Evolutionary conservation across 2,113 vertebrate genomes (phyloP).

Genomic region (Martes martes): DNA sequence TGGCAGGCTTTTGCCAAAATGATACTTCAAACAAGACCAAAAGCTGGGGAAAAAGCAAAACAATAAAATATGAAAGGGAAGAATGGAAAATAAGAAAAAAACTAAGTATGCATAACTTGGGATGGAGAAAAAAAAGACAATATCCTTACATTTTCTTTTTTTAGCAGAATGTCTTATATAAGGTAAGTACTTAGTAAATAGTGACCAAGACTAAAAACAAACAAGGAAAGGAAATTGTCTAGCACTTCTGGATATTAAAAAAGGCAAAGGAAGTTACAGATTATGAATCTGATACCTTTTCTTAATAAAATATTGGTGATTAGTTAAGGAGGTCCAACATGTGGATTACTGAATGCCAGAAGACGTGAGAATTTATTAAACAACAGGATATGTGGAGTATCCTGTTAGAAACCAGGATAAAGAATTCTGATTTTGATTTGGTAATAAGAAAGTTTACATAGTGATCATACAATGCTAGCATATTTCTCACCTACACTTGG

Average conservation of each 20-base stretch:
- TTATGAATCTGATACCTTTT: background rate
- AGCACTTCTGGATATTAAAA: slow-evolving; percentile 10
- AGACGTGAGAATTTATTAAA: background rate
- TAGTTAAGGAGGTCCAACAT: background rate
- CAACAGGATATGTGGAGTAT: background rate
- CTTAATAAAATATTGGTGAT: background rate
- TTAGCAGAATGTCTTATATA: background rate
- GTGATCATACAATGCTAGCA: background rate
- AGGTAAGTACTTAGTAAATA: background rate
- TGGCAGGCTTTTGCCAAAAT: background rate
- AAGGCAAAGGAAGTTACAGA: background rate
- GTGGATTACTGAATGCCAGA: background rate
- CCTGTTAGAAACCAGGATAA: background rate
- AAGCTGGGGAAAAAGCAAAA: background rate
- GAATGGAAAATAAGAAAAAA: slow-evolving; percentile 1
- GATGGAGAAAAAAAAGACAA: background rate
- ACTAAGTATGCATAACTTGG: background rate
- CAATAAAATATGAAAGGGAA: background rate
- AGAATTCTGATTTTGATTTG: slow-evolving; percentile 30
- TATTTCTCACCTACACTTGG: background rate
- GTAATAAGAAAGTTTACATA: background rate
- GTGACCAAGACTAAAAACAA: background rate
- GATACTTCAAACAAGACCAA: background rate
- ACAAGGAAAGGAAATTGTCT: background rate
- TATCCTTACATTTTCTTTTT: background rate